Percentiles rank a stretch among this genome's conserved stretches.
Conservation (phyloP, 1,140 invertebrate species). For the Leucophenga varia region DNA sequence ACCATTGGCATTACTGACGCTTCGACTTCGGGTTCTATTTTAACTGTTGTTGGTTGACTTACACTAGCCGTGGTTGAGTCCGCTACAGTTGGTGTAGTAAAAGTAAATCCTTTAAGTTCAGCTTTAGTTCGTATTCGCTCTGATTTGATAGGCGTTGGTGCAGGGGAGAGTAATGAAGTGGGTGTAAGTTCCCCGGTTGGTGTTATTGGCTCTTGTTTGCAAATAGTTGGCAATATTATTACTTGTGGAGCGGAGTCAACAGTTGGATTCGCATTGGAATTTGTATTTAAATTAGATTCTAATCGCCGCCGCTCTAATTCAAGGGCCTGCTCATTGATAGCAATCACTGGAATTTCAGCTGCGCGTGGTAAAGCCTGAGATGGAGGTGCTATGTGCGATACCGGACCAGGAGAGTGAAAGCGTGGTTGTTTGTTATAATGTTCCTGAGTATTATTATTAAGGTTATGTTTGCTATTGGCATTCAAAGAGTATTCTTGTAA, state of each 20-base stretch:
- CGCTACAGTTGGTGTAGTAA: conserved; percentile 12
- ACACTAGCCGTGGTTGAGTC: conserved; percentile 17
- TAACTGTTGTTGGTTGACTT: conserved; percentile 4
- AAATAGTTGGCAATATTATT: conserved; percentile 7
- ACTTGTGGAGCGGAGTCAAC: too few relatives aligned
- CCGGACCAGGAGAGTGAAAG: conserved; percentile 13
- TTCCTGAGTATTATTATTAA: too few relatives aligned
- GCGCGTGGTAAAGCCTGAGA: neutral
- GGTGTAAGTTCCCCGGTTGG: conserved; percentile 1
- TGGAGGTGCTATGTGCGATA: neutral
- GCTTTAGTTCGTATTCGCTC: conserved; percentile 80
- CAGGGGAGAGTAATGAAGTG: conserved; percentile 6
- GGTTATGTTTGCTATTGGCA: neutral
- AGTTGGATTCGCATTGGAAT: too few relatives aligned
- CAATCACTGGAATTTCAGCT: conserved; percentile 35
- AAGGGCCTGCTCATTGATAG: conserved; percentile 34
- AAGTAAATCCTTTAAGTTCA: conserved; percentile 71
- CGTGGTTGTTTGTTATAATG: conserved; percentile 24
- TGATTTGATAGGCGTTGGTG: conserved; percentile 59
- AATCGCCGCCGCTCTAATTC: conserved; percentile 10
- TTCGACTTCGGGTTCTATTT: neutral
- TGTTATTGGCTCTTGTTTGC: conserved; percentile 18
- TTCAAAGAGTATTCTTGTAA: conserved; percentile 40
- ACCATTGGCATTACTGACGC: neutral
- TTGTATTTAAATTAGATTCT: neutral